Conservation (phyloP, 2,797 vertebrate genomes). For the Poeciliopsis gracilis region DNA sequence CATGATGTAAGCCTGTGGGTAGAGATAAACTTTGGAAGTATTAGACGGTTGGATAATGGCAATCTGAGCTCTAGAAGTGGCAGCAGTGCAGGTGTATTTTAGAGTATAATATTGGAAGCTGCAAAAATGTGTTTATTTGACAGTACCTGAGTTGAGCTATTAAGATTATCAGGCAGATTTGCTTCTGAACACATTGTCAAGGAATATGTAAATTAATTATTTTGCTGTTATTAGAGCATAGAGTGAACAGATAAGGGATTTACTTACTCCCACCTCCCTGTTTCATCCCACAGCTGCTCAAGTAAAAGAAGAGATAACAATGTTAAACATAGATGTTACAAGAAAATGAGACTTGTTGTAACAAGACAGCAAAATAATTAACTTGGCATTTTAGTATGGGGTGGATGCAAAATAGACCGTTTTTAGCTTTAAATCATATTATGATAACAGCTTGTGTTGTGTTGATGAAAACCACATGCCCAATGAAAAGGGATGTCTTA, state of each 20-base stretch:
- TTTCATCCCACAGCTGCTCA: constrained; percentile 13
- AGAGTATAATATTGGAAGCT: neutral
- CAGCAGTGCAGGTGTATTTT: neutral
- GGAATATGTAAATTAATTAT: neutral
- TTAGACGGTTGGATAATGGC: neutral
- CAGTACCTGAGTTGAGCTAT: neutral
- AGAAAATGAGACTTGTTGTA: constrained; percentile 2
- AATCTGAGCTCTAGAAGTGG: neutral
- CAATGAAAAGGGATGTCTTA: too few species aligned
- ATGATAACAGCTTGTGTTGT: too few species aligned
- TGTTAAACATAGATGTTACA: neutral
- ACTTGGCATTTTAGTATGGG: neutral
- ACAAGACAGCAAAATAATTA: constrained; percentile 1
- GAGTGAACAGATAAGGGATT: neutral
- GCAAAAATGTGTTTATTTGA: neutral
- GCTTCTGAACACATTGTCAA: neutral
- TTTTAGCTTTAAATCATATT: too few species aligned
- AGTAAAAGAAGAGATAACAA: constrained; percentile 11
- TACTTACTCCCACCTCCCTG: neutral
- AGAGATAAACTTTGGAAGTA: neutral
- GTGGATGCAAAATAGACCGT: too few species aligned
- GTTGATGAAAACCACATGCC: too few species aligned
- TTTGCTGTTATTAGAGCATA: neutral
- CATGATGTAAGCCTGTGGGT: constrained; percentile 1
- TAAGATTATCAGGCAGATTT: neutral